phyloP scores from a whole-genome alignment of 2,888 invertebrate genomes.

The Amphipoea lucens region DNA sequence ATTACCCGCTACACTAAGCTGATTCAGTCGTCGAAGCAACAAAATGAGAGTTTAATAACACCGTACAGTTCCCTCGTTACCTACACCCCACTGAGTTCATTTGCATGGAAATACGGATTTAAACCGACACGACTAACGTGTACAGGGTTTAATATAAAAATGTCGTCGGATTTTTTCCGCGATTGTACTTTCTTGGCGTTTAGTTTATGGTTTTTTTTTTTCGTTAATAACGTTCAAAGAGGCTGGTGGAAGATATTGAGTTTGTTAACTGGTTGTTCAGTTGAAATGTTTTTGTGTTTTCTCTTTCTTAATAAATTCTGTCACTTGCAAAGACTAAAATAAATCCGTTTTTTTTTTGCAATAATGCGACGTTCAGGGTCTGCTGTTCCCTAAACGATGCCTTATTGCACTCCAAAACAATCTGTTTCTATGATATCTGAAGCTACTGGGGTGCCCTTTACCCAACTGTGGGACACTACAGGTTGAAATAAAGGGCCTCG shows the following conservation, averaged over 20 bases:
- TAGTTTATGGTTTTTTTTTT: slow-evolving; percentile 36
- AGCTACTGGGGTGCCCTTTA: neutral
- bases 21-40: slow-evolving; percentile 56
- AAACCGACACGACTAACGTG: slow-evolving; percentile 57
- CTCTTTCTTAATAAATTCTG: neutral
- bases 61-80: slow-evolving; percentile 61
- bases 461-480: neutral
- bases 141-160: slow-evolving; percentile 53
- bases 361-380: too few species aligned
- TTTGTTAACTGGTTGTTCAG: slow-evolving; percentile 3
- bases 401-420: too few species aligned
- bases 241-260: slow-evolving; percentile 20
- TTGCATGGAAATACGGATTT: slow-evolving; percentile 72
- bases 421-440: too few species aligned
- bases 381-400: neutral
- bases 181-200: slow-evolving; percentile 51
- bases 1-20: slow-evolving; percentile 35
- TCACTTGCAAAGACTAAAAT: neutral
- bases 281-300: neutral
- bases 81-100: slow-evolving; percentile 62
- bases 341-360: neutral
- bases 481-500: neutral
- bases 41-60: slow-evolving; percentile 72
- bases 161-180: slow-evolving; percentile 39
- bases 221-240: slow-evolving; percentile 26